Percentiles rank a stretch among this genome's conserved stretches.
Conservation (phyloP, 2,113 vertebrate genomes). For the Shinisaurus crocodilurus region DNA sequence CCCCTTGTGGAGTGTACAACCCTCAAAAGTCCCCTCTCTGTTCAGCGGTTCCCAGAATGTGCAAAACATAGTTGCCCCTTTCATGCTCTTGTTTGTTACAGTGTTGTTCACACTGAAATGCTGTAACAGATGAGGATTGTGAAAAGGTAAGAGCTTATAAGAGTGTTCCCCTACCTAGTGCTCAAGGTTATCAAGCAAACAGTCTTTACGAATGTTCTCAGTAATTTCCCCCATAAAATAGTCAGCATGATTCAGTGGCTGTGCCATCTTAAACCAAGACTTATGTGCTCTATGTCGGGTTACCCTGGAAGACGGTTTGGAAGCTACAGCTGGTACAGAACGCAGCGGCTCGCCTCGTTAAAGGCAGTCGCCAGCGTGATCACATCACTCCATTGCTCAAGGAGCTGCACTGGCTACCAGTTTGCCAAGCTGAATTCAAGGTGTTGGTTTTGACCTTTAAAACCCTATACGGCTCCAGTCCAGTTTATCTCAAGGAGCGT, state of each 20-base stretch:
- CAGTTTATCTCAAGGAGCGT: too few relatives aligned
- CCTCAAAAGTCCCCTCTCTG: neutral
- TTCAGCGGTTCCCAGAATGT: neutral
- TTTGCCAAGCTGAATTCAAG: too few relatives aligned
- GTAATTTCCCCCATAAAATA: neutral
- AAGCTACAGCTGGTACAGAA: too few relatives aligned
- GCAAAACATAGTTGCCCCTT: neutral
- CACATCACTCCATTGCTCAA: too few relatives aligned
- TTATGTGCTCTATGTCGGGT: too few relatives aligned
- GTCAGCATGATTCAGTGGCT: neutral
- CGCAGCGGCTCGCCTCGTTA: too few relatives aligned
- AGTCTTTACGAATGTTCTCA: neutral
- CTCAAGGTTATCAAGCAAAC: neutral
- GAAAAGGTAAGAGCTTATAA: neutral
- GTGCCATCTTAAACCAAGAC: neutral
- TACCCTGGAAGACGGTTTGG: too few relatives aligned
- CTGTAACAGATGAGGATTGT: neutral
- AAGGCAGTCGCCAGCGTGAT: too few relatives aligned
- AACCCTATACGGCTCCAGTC: too few relatives aligned
- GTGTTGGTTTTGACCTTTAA: too few relatives aligned
- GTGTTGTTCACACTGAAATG: neutral
- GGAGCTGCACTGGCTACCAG: too few relatives aligned
- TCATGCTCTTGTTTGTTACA: neutral
- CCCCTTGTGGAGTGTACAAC: neutral
- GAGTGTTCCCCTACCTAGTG: neutral